These are phyloP conservation scores for Trochalopteron elliotii DNA, from an alignment of 2,113 vertebrate species.

Conservation along the genomic window DNA sequence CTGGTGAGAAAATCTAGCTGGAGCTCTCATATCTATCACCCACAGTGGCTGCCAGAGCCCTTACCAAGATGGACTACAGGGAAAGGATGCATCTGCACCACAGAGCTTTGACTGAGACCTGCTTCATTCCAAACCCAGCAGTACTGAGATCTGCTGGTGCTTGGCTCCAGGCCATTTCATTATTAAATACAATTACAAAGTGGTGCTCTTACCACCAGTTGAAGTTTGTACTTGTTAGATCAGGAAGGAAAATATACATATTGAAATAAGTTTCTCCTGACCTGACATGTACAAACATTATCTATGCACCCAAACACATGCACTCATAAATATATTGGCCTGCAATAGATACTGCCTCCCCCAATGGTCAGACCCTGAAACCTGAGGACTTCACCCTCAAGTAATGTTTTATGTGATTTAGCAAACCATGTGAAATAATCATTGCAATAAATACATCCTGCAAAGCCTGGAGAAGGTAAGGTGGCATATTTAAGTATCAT, in stretches of 20 bases:
- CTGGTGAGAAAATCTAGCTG: background rate
- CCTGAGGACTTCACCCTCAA: background rate
- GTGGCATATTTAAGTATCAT: background rate
- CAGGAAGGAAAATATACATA: slow-evolving; percentile 16
- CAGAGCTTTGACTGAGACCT: background rate
- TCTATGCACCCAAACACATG: background rate
- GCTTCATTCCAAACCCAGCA: background rate
- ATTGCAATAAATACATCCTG: background rate
- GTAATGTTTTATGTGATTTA: background rate
- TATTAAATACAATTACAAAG: slow-evolving; percentile 46
- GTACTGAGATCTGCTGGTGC: background rate
- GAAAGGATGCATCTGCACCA: background rate
- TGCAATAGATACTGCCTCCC: background rate
- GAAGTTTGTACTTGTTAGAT: slow-evolving; percentile 47
- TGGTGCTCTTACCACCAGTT: background rate
- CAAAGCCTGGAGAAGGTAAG: background rate
- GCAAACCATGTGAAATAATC: background rate
- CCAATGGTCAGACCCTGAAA: background rate
- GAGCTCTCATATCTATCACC: background rate
- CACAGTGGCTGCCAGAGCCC: background rate
- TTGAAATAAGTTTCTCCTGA: slow-evolving; percentile 1
- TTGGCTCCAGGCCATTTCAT: background rate
- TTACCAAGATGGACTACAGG: background rate
- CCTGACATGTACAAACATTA: background rate
- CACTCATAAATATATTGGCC: background rate